Percentiles rank a stretch among this genome's conserved stretches.
These are phyloP conservation scores for Gorsachius goisagi DNA, from an alignment of 2,113 vertebrate species.

Conservation along the genomic window DNA sequence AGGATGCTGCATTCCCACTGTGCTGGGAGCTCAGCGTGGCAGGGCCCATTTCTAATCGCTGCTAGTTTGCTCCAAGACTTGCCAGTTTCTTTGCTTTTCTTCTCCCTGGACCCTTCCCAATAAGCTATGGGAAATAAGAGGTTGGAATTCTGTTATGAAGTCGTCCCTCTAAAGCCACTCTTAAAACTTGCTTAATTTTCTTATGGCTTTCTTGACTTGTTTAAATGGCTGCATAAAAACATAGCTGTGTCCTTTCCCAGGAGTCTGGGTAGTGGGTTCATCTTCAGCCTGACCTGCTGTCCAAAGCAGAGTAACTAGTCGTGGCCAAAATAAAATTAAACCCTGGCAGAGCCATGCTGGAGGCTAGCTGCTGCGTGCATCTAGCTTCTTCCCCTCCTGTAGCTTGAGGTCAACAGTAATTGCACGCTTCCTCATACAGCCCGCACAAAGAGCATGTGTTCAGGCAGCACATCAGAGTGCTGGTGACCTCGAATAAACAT, in stretches of 20 bases:
- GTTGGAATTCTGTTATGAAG: neutral
- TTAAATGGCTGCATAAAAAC: neutral
- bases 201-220: neutral
- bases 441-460: rapidly evolving
- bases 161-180: neutral
- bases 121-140: neutral
- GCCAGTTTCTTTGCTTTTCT: neutral
- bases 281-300: neutral
- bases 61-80: neutral
- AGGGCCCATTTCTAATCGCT: neutral
- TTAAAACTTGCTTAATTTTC: neutral
- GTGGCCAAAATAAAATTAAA: neutral
- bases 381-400: neutral
- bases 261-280: neutral
- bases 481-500: neutral
- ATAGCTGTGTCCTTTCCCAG: neutral
- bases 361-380: neutral
- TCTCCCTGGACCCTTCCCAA: neutral
- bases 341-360: neutral
- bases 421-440: neutral
- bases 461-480: rapidly evolving
- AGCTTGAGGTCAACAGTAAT: neutral
- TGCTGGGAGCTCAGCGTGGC: neutral
- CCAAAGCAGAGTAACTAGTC: neutral
- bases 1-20: neutral